Evolutionary conservation across 2,888 invertebrate species (phyloP).

Genomic region (Synergus laeviventris): DNA sequence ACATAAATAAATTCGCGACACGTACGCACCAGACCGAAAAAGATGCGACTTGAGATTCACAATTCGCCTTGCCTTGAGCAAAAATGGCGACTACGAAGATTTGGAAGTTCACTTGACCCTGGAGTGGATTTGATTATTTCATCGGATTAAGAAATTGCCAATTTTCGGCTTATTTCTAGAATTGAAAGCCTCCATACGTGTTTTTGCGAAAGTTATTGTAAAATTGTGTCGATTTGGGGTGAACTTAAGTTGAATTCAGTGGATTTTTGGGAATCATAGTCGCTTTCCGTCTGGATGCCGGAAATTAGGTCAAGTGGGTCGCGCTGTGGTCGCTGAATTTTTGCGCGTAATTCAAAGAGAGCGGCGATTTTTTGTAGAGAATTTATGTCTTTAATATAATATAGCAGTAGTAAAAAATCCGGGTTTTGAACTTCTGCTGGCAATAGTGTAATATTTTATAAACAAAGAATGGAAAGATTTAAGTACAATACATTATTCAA

Average conservation of each 20-base stretch:
- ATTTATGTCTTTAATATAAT: too few relatives aligned
- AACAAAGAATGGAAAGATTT: too few relatives aligned
- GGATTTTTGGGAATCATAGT: neutral
- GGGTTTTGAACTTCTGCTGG: too few relatives aligned
- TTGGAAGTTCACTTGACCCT: conserved; percentile 15
- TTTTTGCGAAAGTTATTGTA: neutral
- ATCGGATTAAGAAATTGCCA: neutral
- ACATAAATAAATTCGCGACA: conserved; percentile 39
- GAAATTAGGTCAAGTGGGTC: neutral
- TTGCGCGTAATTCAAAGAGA: neutral
- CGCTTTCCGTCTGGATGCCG: neutral
- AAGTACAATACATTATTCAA: too few relatives aligned
- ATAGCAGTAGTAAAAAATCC: too few relatives aligned
- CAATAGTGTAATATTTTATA: too few relatives aligned
- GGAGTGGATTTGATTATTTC: conserved; percentile 10
- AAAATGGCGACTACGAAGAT: conserved; percentile 55
- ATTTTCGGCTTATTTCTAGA: neutral
- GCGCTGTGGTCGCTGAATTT: neutral
- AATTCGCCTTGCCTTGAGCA: conserved; percentile 48
- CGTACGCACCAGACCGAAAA: conserved; percentile 17
- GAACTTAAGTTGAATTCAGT: neutral
- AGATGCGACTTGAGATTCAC: conserved; percentile 50
- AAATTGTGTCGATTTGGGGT: neutral
- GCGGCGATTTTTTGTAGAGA: neutral
- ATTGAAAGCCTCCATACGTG: too few relatives aligned